Base-by-base conservation (phyloP, 2,888 invertebrate species). In the Heliconius charithonia region DNA sequence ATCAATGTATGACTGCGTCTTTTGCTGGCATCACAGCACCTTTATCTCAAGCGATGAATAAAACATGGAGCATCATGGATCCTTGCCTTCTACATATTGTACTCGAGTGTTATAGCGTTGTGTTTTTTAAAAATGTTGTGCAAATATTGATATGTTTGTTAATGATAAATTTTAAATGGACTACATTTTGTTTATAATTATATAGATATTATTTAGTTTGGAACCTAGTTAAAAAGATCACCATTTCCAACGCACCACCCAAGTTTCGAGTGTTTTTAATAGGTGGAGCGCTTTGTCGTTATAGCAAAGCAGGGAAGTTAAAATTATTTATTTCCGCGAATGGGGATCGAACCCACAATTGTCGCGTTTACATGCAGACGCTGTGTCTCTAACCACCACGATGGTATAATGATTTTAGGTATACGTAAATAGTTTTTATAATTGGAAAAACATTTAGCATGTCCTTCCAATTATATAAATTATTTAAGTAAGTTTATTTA, bases 1-100 rank as follows among this genome's bases (percentile, higher is more conserved):
- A 89, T 91, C 91, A 91, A 92, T 90, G 89, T 88, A 90, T 89
- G 89, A 89, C 86, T 87, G 81, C 84, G 86, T 87, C 86, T 88
- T 84, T 81, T 86, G 88, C 88, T 88, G 89, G 86, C 88, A 87
- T 90, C 90, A 87, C 88, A 87, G 84, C 86, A 86, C 89, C 90
- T 90, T 89, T 90, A 90, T 90, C 89, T 89, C 86, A 86, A 85
- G 84, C 84, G 84, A 89, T 93, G 92, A 93, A 93, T 93, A 92
- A 93, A 90, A 92, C 92, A 93, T 92, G 84, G 81, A 84, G 86
- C 88, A 89, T 92, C 88, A 88, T 85, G 87, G 86, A 86, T 82
- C 74, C 78, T 79, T 80, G 82, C 82, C 77, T 83, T 83, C 83
- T 79, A 80, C 80, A 82, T 83, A 82, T 80, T 80, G 77, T 76